phyloP scores from a whole-genome alignment of 1,140 invertebrate genomes.

The Diuraphis noxia region DNA sequence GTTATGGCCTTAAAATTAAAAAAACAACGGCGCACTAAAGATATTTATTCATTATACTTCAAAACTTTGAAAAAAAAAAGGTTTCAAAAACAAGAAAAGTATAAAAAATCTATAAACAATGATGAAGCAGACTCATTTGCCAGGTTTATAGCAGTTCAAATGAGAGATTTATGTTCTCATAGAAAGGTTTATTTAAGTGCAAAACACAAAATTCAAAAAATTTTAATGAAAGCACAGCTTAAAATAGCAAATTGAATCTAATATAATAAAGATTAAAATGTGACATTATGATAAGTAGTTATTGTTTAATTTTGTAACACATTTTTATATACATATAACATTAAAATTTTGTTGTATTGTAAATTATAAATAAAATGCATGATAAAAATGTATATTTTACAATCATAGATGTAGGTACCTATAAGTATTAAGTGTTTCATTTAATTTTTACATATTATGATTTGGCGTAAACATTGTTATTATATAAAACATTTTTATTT shows the following conservation, averaged over 20 bases:
- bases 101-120: neutral
- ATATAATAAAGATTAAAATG: neutral
- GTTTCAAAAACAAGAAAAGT: neutral
- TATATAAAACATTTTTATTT: neutral
- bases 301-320: neutral
- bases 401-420: neutral
- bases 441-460: no score
- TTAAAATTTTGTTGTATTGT: neutral
- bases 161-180: neutral
- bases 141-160: neutral
- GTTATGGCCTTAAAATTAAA: conserved; percentile 17
- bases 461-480: no score
- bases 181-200: neutral
- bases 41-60: conserved; percentile 37
- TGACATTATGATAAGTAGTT: neutral
- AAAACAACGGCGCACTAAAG: neutral
- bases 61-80: neutral
- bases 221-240: conserved; percentile 9
- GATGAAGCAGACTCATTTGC: neutral
- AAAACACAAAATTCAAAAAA: conserved; percentile 35
- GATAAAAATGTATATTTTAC: neutral
- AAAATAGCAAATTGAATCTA: neutral
- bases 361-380: neutral
- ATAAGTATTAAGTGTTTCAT: neutral
- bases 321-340: neutral